Evolutionary conservation across 2,888 invertebrate species (phyloP).

Genomic region (Cotesia congregata): DNA sequence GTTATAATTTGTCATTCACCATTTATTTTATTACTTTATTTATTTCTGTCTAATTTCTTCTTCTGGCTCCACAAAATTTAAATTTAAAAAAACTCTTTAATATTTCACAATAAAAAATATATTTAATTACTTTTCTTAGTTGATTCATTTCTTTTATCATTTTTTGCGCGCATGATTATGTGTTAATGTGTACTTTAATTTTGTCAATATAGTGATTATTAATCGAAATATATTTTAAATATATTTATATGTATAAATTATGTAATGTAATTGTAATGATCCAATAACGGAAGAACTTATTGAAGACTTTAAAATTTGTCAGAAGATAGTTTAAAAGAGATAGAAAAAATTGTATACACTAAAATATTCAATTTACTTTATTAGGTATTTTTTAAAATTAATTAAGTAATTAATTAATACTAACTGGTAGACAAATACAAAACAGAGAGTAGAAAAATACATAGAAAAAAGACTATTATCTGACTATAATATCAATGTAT

Average conservation of each 20-base stretch:
- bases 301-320: neutral
- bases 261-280: constrained; percentile 6
- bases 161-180: constrained; percentile 33
- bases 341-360: neutral
- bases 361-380: neutral
- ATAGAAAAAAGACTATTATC: constrained; percentile 50
- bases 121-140: constrained; percentile 25
- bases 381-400: constrained; percentile 13
- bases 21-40: neutral
- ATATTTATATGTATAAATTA: constrained; percentile 29
- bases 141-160: constrained; percentile 15
- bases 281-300: constrained; percentile 34
- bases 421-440: constrained; percentile 28
- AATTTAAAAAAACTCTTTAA: constrained; percentile 28
- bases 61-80: neutral
- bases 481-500: constrained; percentile 26
- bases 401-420: constrained; percentile 22
- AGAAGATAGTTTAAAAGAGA: constrained; percentile 8
- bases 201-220: constrained; percentile 23
- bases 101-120: constrained; percentile 40
- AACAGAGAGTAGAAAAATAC: constrained; percentile 51
- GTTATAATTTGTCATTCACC: neutral
- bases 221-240: constrained; percentile 28
- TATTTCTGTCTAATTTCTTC: neutral
- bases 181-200: constrained; percentile 32